These are phyloP conservation scores for Tangara arthus DNA, from an alignment of 2,797 vertebrate species.

Conservation along the genomic window DNA sequence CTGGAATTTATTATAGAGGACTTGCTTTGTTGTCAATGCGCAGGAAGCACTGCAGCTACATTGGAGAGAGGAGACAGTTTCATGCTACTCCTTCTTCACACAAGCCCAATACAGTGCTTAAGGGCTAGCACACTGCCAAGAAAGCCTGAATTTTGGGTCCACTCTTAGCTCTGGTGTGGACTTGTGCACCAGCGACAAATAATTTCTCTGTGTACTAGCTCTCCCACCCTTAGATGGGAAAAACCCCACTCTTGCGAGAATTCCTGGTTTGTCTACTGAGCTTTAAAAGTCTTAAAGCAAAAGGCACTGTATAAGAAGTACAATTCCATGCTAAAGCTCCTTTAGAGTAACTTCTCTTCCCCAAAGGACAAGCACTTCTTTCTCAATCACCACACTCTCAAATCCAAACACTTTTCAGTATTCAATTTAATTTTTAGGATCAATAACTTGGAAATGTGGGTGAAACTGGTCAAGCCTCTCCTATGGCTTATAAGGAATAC, in stretches of 20 bases:
- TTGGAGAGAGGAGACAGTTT: background rate
- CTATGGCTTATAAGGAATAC: background rate
- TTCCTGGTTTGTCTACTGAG: background rate
- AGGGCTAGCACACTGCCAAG: background rate
- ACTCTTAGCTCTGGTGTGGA: background rate
- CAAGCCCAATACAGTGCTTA: background rate
- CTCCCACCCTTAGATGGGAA: background rate
- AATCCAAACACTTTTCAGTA: background rate
- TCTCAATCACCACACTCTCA: background rate
- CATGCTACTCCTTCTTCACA: background rate
- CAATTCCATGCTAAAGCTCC: background rate
- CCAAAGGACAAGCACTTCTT: background rate
- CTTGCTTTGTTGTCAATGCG: background rate
- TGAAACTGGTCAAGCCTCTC: background rate
- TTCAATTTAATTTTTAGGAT: background rate
- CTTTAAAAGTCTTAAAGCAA: background rate
- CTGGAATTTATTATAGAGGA: background rate
- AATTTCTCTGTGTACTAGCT: background rate
- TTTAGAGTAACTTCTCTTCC: background rate
- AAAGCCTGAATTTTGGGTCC: background rate
- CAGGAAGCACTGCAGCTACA: background rate
- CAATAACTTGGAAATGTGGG: background rate
- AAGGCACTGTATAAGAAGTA: background rate
- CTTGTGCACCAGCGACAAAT: background rate
- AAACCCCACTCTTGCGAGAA: background rate